phyloP scores from a whole-genome alignment of 2,888 invertebrate species.

The Amphimallon solstitiale region DNA sequence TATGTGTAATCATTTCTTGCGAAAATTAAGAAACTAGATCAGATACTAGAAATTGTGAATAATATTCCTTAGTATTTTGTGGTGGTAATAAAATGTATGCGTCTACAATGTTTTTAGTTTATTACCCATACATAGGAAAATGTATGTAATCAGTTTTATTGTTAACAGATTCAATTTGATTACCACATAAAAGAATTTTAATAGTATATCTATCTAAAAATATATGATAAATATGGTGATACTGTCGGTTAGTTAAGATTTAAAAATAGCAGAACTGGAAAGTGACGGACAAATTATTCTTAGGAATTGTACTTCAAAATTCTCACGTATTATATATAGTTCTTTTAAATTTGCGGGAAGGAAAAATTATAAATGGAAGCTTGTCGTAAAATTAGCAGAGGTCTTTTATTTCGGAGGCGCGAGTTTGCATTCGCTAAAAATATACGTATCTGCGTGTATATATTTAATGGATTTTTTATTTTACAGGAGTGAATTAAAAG shows the following conservation, averaged over 20 bases:
- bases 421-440: neutral
- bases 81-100: too few relatives aligned
- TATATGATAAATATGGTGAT: conserved; percentile 12
- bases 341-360: neutral
- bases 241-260: conserved; percentile 13
- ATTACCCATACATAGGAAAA: too few relatives aligned
- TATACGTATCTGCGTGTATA: neutral
- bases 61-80: too few relatives aligned
- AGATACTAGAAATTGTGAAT: neutral
- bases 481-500: neutral
- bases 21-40: neutral
- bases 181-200: too few relatives aligned
- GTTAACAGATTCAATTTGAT: too few relatives aligned
- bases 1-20: neutral
- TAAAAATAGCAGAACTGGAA: conserved; percentile 1
- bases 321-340: neutral
- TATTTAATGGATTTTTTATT: neutral
- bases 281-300: neutral
- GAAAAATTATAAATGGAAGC: neutral
- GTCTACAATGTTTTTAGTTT: too few relatives aligned
- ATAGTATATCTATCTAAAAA: neutral
- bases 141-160: too few relatives aligned
- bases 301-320: neutral
- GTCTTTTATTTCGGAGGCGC: neutral
- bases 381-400: neutral